These are phyloP conservation scores for Staurois parvus DNA, from an alignment of 2,797 vertebrate genomes.

Conservation along the genomic window DNA sequence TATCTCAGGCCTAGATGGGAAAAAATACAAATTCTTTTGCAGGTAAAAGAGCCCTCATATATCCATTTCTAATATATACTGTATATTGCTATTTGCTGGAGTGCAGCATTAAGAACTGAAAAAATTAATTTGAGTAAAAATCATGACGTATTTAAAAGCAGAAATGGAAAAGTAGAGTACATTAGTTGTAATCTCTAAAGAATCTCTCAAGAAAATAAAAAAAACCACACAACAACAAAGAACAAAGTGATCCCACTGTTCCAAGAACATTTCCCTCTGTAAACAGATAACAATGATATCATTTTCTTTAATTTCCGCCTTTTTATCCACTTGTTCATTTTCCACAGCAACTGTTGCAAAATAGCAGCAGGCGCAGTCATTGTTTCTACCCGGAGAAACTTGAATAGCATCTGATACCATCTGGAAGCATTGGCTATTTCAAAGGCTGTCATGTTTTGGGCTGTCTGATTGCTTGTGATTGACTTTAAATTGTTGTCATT, in stretches of 20 bases:
- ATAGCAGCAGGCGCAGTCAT: conserved; percentile 45
- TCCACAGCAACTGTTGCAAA: conserved; percentile 25
- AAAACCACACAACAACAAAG: not conserved
- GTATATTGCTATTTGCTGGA: not conserved
- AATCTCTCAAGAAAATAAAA: not conserved
- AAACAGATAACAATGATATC: conserved; percentile 28
- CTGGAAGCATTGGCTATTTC: not conserved
- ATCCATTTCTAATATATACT: too few relatives aligned
- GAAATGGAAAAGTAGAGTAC: not conserved
- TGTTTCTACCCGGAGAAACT: conserved; percentile 42
- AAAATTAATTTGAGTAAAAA: not conserved
- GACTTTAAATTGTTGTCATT: conserved; percentile 39
- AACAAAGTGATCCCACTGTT: not conserved
- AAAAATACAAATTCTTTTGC: too few relatives aligned
- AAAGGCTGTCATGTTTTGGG: not conserved
- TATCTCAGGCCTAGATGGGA: too few relatives aligned
- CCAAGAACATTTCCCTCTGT: conserved; percentile 13
- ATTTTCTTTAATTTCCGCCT: conserved; percentile 49
- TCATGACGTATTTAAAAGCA: not conserved
- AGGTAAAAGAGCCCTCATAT: too few relatives aligned
- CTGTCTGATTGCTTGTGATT: not conserved
- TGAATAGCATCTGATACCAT: not conserved
- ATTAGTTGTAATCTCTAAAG: conserved; percentile 8
- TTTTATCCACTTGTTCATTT: conserved; percentile 30
- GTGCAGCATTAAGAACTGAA: not conserved